These are phyloP conservation scores for Drosophila prostipennis DNA, from an alignment of 2,888 invertebrate genomes.

Conservation along the genomic window DNA sequence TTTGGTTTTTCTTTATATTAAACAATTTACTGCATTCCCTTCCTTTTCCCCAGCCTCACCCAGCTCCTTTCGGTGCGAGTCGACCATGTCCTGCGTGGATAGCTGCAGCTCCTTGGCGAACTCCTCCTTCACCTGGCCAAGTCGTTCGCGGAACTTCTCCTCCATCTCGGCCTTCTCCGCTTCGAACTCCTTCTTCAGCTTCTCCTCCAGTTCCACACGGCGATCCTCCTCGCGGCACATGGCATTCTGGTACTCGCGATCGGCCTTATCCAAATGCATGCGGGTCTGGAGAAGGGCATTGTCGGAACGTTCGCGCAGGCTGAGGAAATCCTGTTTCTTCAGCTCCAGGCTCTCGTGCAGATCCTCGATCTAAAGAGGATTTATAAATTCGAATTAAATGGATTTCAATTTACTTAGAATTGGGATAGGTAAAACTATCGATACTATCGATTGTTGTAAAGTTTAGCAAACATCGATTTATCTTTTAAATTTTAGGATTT, in stretches of 20 bases:
- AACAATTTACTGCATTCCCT: no score
- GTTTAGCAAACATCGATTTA: no score
- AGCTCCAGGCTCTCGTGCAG: constrained; percentile 87
- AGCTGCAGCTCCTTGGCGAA: constrained; percentile 82
- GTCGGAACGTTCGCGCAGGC: constrained; percentile 86
- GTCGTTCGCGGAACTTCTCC: constrained; percentile 89
- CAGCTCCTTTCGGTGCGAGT: constrained; percentile 88
- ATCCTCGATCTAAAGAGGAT: constrained; percentile 86
- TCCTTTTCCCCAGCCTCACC: constrained; percentile 84
- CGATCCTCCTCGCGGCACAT: constrained; percentile 83
- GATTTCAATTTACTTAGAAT: no score
- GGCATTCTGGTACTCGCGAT: constrained; percentile 83
- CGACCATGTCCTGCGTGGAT: constrained; percentile 87
- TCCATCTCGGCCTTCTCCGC: constrained; percentile 90
- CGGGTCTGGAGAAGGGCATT: constrained; percentile 83
- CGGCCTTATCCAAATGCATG: constrained; percentile 84
- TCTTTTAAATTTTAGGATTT: no score
- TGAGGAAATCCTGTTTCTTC: constrained; percentile 78
- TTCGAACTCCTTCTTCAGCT: constrained; percentile 86
- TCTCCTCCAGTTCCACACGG: constrained; percentile 79
- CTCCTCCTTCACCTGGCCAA: constrained; percentile 83
- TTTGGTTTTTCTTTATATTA: no score
- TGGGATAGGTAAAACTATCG: no score
- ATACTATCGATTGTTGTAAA: no score
- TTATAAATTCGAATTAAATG: fast-evolving